Conservation (phyloP, 2,113 vertebrate species). For the Pseudois nayaur region DNA sequence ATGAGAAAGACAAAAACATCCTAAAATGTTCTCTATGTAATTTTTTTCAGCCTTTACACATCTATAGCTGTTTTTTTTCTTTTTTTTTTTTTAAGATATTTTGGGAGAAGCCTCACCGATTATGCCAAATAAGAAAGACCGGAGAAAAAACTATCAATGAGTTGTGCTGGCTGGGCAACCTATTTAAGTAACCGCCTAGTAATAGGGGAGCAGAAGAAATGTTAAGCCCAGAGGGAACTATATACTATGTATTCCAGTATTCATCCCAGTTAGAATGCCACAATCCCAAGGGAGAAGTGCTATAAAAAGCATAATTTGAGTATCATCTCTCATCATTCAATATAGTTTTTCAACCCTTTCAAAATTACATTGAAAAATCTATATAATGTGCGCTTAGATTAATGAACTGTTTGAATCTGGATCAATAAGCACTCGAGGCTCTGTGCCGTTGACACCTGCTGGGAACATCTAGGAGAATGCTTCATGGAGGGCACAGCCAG, state of each 20-base stretch:
- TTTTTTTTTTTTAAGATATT: not conserved
- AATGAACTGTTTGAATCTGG: slow-evolving; percentile 87
- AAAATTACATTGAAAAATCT: slow-evolving; percentile 86
- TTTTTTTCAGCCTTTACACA: not conserved
- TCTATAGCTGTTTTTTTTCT: not conserved
- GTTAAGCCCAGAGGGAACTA: not conserved
- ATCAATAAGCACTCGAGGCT: slow-evolving; percentile 84
- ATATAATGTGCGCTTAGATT: slow-evolving; percentile 88
- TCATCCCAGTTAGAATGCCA: slow-evolving; percentile 54
- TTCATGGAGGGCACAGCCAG: slow-evolving; percentile 78
- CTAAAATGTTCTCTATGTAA: not conserved
- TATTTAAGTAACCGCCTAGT: not conserved
- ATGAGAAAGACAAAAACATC: slow-evolving; percentile 6
- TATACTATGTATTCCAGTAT: not conserved
- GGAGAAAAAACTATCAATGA: not conserved
- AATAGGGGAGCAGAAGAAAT: not conserved
- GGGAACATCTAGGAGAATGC: slow-evolving; percentile 79
- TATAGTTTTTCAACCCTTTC: slow-evolving; percentile 84
- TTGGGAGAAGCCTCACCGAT: not conserved
- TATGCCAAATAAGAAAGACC: not conserved
- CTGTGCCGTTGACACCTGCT: slow-evolving; percentile 83
- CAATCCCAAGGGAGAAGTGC: slow-evolving; percentile 61
- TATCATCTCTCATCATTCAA: slow-evolving; percentile 86
- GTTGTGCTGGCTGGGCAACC: not conserved
- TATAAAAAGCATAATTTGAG: slow-evolving; percentile 83